Conservation (phyloP, 2,797 vertebrate species). For the Danio choprae region DNA sequence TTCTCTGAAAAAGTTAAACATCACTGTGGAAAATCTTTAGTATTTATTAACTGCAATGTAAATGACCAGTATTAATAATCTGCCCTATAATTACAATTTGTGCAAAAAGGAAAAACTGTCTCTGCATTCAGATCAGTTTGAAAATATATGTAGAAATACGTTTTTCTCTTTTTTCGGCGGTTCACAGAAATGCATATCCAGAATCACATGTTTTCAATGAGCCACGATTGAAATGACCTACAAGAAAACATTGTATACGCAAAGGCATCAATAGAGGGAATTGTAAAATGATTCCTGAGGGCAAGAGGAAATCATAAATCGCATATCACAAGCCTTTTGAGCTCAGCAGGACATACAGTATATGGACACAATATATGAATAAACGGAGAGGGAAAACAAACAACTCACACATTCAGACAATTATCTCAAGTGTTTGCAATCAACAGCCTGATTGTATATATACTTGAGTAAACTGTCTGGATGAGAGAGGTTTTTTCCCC, state of each 20-base stretch:
- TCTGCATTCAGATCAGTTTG: no score
- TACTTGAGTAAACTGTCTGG: no score
- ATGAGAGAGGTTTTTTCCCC: no score
- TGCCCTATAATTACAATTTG: no score
- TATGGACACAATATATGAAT: not conserved
- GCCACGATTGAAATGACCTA: not conserved
- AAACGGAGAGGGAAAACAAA: conserved; percentile 5
- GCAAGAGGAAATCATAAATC: not conserved
- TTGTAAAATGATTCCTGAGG: not conserved
- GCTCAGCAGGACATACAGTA: not conserved
- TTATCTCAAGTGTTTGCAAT: no score
- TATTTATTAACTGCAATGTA: not conserved
- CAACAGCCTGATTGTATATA: no score
- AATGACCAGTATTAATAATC: no score
- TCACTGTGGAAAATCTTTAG: not conserved
- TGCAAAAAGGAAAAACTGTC: no score
- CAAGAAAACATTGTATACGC: not conserved
- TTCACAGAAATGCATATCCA: not conserved
- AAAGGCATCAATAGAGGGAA: not conserved
- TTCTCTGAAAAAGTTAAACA: not conserved
- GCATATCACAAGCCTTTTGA: not conserved
- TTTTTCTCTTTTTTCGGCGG: no score
- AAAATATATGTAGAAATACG: not conserved
- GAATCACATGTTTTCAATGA: not conserved
- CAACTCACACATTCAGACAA: not conserved